Evolutionary conservation across 2,797 vertebrate species (phyloP).

Genomic region (Channallabes apus): DNA sequence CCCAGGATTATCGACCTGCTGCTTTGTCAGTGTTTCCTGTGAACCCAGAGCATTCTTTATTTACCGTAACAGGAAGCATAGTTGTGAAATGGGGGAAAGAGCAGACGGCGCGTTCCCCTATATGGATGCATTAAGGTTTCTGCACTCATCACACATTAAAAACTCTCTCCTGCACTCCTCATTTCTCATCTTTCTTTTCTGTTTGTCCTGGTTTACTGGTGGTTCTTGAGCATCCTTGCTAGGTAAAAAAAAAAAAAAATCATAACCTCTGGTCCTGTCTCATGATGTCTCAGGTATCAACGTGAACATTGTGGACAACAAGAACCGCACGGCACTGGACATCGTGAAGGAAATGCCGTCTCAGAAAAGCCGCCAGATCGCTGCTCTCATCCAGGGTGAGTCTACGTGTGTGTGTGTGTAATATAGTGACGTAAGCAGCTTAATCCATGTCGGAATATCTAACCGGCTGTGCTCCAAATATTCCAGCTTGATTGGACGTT

Average conservation of each 20-base stretch:
- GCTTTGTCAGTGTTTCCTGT: too few species aligned
- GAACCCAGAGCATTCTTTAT: too few species aligned
- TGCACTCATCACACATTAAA: neutral
- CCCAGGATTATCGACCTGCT: neutral
- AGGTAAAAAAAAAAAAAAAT: neutral
- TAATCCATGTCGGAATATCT: neutral
- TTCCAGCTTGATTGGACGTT: neutral
- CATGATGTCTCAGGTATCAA: slow-evolving; percentile 79
- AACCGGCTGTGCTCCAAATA: neutral
- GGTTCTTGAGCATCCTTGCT: neutral
- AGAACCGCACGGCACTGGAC: slow-evolving; percentile 89
- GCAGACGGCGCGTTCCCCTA: too few species aligned
- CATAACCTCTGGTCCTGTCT: neutral
- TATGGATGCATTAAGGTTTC: neutral
- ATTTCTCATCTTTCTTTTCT: neutral
- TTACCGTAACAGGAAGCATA: too few species aligned
- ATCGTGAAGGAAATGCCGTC: slow-evolving; percentile 94
- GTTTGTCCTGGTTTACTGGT: neutral
- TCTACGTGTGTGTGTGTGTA: neutral
- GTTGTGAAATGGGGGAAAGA: too few species aligned
- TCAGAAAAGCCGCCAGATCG: slow-evolving; percentile 93
- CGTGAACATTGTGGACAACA: slow-evolving; percentile 88
- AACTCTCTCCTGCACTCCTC: neutral
- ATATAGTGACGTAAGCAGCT: neutral
- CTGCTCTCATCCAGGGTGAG: slow-evolving; percentile 87